Evolutionary conservation across 2,888 invertebrate species (phyloP).

Genomic region (Tineola bisselliella): DNA sequence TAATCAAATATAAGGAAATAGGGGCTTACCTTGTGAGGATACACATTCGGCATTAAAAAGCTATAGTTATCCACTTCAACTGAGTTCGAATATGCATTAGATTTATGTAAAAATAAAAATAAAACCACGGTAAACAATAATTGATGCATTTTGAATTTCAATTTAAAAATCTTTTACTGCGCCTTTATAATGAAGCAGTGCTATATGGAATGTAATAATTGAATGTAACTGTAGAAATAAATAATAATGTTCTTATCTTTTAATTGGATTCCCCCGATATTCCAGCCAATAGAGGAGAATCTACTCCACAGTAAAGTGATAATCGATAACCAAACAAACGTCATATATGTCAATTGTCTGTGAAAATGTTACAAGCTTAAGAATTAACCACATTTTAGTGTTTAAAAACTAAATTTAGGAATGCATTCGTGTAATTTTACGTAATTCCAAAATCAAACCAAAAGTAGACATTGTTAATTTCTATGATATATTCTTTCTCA

Average conservation of each 20-base stretch:
- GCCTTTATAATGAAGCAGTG: not conserved
- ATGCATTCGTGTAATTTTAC: no score
- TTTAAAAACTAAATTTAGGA: not conserved
- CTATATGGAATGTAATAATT: not conserved
- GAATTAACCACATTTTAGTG: not conserved
- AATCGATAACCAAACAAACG: not conserved
- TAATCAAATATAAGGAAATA: no score
- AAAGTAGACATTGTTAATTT: no score
- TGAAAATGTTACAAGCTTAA: not conserved
- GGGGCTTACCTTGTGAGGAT: constrained; percentile 76
- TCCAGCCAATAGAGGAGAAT: not conserved
- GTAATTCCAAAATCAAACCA: no score
- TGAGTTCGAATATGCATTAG: constrained; percentile 17
- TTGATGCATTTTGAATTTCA: not conserved
- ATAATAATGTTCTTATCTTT: not conserved
- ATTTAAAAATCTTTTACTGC: not conserved
- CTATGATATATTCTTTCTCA: no score
- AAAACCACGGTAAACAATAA: not conserved
- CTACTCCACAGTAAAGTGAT: not conserved
- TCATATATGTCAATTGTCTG: not conserved
- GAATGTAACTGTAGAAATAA: not conserved
- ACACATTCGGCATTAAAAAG: constrained; percentile 85
- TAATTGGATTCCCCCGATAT: not conserved
- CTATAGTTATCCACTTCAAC: constrained; percentile 67
- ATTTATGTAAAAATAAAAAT: constrained; percentile 18